Conservation (phyloP, 2,797 vertebrate genomes). For the Anguilla marmorata region DNA sequence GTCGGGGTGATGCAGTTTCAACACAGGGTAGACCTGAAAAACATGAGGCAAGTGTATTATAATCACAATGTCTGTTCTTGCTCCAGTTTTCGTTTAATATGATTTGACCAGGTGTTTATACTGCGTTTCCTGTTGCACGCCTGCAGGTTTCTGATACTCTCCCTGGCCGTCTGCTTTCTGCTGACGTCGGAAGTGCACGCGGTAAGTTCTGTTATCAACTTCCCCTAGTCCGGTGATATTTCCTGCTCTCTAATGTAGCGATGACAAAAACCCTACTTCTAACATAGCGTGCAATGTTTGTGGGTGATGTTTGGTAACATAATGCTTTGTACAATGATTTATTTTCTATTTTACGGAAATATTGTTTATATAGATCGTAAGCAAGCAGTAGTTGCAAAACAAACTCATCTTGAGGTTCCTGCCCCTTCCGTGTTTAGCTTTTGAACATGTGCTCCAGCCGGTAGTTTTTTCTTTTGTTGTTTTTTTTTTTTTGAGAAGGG, state of each 20-base stretch:
- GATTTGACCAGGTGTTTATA: not conserved
- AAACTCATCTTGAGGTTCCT: not conserved
- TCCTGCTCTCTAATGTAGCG: not conserved
- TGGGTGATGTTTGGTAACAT: not conserved
- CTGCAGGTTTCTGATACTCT: constrained; percentile 8
- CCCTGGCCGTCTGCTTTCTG: not conserved
- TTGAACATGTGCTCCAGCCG: not conserved
- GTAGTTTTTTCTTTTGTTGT: not conserved
- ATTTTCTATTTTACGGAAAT: not conserved
- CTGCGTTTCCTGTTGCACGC: not conserved
- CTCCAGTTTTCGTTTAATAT: not conserved
- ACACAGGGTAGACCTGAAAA: not conserved
- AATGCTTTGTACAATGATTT: not conserved
- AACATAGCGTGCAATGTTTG: not conserved
- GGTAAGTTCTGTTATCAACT: constrained; percentile 14
- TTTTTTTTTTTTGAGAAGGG: not conserved
- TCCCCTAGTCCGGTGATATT: not conserved
- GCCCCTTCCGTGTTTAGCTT: not conserved
- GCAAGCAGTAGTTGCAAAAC: not conserved
- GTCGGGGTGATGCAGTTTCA: not conserved
- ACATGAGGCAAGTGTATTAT: constrained; percentile 8
- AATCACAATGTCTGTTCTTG: not conserved
- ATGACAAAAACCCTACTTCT: not conserved
- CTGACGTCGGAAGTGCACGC: constrained; percentile 23
- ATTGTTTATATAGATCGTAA: not conserved